Percentiles rank a stretch among this genome's conserved stretches.
phyloP scores from a whole-genome alignment of 2,888 invertebrate species.

The Choreutis nemorana region DNA sequence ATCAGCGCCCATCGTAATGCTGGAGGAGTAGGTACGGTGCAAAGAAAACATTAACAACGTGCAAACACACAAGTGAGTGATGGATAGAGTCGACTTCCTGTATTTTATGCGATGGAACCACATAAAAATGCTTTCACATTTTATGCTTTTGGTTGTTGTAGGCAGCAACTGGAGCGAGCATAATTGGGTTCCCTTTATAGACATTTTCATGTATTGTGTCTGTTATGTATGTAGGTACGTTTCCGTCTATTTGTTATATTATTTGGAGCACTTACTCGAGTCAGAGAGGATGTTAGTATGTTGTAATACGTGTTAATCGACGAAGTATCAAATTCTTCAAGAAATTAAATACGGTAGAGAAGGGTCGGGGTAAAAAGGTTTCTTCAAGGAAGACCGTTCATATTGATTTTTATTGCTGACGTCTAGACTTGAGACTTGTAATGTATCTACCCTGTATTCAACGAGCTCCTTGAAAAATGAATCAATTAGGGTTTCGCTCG shows the following conservation, averaged over 20 bases:
- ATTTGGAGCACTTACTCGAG: no score
- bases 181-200: conserved; percentile 17
- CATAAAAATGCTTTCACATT: conserved; percentile 34
- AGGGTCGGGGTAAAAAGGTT: no score
- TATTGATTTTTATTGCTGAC: no score
- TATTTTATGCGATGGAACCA: conserved; percentile 23
- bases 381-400: no score
- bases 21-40: conserved; percentile 31
- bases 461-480: no score
- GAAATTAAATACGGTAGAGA: no score
- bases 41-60: conserved; percentile 41
- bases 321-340: no score
- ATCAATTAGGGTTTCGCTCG: no score
- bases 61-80: conserved; percentile 19
- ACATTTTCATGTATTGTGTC: conserved; percentile 5
- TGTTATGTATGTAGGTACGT: conserved; percentile 1
- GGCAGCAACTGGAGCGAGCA: conserved; percentile 26
- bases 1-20: conserved; percentile 39
- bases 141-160: conserved; percentile 20
- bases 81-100: conserved; percentile 26
- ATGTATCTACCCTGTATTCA: no score
- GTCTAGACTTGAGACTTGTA: no score
- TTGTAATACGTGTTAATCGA: no score
- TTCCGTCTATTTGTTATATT: conserved; percentile 1
- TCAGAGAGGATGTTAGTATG: no score